These are phyloP conservation scores for Bathynomus jamesi DNA, from an alignment of 1,140 invertebrate species.

Conservation along the genomic window DNA sequence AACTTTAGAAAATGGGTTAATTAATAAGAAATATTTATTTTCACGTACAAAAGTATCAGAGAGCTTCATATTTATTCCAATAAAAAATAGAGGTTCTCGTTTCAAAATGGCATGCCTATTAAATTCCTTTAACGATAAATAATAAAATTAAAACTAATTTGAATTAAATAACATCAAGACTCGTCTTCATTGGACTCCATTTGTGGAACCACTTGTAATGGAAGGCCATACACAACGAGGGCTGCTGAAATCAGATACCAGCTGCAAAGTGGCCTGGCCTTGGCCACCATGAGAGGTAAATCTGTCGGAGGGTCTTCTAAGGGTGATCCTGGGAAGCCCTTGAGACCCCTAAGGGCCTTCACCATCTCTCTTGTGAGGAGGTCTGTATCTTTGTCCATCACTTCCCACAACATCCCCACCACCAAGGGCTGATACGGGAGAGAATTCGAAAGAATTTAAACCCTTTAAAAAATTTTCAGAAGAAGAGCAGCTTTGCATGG, in stretches of 20 bases:
- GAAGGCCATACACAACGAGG: constrained; percentile 21
- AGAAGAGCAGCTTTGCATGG: too few relatives aligned
- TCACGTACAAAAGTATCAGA: too few relatives aligned
- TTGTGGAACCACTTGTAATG: constrained; percentile 11
- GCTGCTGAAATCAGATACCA: constrained; percentile 15
- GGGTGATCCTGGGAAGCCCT: background rate
- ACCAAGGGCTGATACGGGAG: too few relatives aligned
- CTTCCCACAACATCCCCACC: constrained; percentile 71
- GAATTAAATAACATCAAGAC: background rate
- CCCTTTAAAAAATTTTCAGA: too few relatives aligned
- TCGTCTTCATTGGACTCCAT: background rate
- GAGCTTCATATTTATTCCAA: too few relatives aligned
- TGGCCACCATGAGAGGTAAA: constrained; percentile 19
- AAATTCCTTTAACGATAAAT: too few relatives aligned
- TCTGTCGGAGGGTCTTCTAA: constrained; percentile 19
- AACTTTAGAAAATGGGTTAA: too few relatives aligned
- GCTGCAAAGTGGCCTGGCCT: constrained; percentile 5
- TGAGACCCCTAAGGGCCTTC: constrained; percentile 3
- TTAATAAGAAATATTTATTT: too few relatives aligned
- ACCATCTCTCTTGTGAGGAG: constrained; percentile 48
- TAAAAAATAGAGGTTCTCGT: too few relatives aligned
- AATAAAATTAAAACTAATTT: too few relatives aligned
- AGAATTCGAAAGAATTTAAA: background rate
- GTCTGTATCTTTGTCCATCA: constrained; percentile 73
- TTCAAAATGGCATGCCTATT: too few relatives aligned